Base-by-base conservation (phyloP, 2,113 vertebrate species). In the Macrotis lagotis region DNA sequence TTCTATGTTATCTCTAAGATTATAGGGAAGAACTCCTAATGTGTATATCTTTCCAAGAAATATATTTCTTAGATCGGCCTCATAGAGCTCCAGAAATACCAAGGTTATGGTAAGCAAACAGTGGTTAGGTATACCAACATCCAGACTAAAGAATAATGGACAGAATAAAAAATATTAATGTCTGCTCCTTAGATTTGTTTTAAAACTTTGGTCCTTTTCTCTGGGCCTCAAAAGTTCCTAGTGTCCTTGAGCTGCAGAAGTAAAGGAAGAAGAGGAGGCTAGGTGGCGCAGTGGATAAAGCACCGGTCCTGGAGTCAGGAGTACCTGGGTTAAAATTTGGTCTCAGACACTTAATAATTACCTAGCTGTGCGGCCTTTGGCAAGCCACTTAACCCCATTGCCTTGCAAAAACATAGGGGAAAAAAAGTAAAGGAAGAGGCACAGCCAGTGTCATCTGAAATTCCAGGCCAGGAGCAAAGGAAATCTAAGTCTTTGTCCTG, bases 91-190 rank as follows among this genome's bases (percentile, higher is more conserved):
- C 50, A 14, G 50, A 89, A 96, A 89, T 5, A 7, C 26, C 19
- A 8, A 89, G 91, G 25, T 88, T 96, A 93, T 49, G 93, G 49
- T 51, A 95, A 94, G 92, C 7, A 90, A 93, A 95, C 47, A 83
- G 52, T 66, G 31, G 91, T 51, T 96, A 53, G 91, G 25, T 91
- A 9, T 90, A 74, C 19, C 94, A 92, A 37, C 2, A 3, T 83
- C 12, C 52, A 94, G 90, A 94, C 92, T 25, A 59, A 94, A 26
- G 3, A 44, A 94, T 92, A 95, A 94, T 16, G 19, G 19, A 83
- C 49, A 48, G 91, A 95, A 90, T 22, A 6, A 49, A n/a, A 95
- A 95, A 89, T 53, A 48, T 48, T 31, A 88, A 92, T 51, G 92
- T 95, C 74, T 94, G 44, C 4, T 37, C 14, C 90, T 91, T n/a